Percentiles rank a stretch among this genome's conserved stretches.
Conservation (phyloP, 2,888 invertebrate genomes). For the Andrena marginata region DNA sequence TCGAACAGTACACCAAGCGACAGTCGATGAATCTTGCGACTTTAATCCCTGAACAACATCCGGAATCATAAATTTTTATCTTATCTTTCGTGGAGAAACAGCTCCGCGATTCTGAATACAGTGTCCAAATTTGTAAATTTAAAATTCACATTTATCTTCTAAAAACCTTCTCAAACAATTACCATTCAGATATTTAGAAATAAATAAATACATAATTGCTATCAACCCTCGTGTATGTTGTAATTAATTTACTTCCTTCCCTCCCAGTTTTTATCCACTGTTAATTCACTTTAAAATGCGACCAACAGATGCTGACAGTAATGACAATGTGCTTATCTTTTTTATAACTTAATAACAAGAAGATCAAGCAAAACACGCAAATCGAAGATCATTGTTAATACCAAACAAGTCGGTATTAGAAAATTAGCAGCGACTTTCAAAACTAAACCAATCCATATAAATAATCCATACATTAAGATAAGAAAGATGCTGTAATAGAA, state of each 20-base stretch:
- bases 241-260: background rate
- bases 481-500: too few relatives aligned
- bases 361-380: constrained; percentile 22
- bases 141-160: constrained; percentile 10
- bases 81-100: constrained; percentile 21
- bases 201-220: background rate
- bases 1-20: constrained; percentile 20
- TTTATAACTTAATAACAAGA: constrained; percentile 13
- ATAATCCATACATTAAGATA: too few relatives aligned
- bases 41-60: constrained; percentile 42
- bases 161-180: background rate
- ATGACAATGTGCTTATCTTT: background rate
- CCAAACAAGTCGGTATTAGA: background rate
- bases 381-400: constrained; percentile 28
- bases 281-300: background rate
- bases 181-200: background rate
- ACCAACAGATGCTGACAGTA: background rate
- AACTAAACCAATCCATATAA: background rate
- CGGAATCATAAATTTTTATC: constrained; percentile 25
- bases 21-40: constrained; percentile 15
- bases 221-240: background rate
- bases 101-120: constrained; percentile 1
- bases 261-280: background rate
- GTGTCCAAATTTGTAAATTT: constrained; percentile 5
- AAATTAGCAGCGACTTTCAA: constrained; percentile 22